Evolutionary conservation across 2,113 vertebrate species (phyloP), one percentile per base, ranked within the genome.

Genomic region (Nicator chloris): DNA sequence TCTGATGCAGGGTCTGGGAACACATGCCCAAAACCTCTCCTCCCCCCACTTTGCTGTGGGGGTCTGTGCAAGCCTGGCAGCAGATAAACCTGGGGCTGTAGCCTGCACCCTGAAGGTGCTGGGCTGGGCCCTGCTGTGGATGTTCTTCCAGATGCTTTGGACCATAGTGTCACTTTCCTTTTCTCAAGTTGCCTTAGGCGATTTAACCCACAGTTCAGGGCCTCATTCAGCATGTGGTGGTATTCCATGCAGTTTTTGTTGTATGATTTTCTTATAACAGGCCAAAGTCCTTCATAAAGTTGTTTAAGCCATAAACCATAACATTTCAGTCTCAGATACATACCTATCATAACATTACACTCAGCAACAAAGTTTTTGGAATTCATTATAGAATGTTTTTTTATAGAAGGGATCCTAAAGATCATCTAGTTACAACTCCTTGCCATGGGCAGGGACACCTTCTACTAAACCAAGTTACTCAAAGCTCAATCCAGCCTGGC

Each of bases 121-220:
- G 71, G 54, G 33, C 33, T 45, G 40, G 54, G 26, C 33, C 14
- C 14, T 35, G 14, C 42, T 35, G 6, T 47, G 33, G 8, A 30
- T 45, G 19, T 28, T 59, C 11, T 37, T 45, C 33, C 26, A 23
- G 42, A 47, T 30, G 20, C 54, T 75, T 17, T 75, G 54, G 59
- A 14, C 11, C 59, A 11, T 17, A 47, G 11, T 10, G 11, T 17
- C 54, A 37, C 8, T 30, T 59, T 59, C 27, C n/a, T 37, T 75
- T 31, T 23, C 42, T 59, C 54, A 59, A 30, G 33, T 30, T 37
- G 15, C 54, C 35, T 33, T 33, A 9, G 21, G 21, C 0, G 0
- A 13, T 77, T 77, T 50, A 50, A 50, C 7, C 8, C 42, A 44
- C 31, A 35, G 33, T 35, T 59, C 42, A 22, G 33, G 31, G 40